Evolutionary conservation across 1,140 invertebrate genomes (phyloP).

Genomic region (Saxidomus purpurata): DNA sequence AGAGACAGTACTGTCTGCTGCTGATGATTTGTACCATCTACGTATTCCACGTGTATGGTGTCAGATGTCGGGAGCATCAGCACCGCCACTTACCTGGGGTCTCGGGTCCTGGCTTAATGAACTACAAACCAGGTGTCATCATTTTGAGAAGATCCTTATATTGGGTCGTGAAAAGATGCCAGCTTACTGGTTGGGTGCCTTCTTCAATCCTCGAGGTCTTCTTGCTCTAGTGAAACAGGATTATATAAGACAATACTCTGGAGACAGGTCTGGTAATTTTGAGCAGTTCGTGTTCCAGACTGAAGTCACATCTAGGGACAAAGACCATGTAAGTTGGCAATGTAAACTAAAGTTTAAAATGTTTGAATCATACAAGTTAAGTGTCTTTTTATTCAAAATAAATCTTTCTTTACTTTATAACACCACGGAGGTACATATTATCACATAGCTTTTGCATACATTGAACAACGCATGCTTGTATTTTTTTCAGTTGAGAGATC

Average conservation of each 20-base stretch:
- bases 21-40: slow-evolving; percentile 84
- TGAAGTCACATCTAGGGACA: slow-evolving; percentile 85
- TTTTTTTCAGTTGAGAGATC: slow-evolving; percentile 83
- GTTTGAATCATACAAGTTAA: no score
- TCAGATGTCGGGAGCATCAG: slow-evolving; percentile 80
- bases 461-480: no score
- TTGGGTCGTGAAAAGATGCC: slow-evolving; percentile 85
- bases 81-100: slow-evolving; percentile 81
- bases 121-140: slow-evolving; percentile 81
- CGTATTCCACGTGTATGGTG: slow-evolving; percentile 84
- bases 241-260: slow-evolving; percentile 76
- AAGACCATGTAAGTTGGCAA: slow-evolving; percentile 87
- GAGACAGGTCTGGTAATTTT: slow-evolving; percentile 83
- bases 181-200: slow-evolving; percentile 85
- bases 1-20: slow-evolving; percentile 80
- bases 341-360: no score
- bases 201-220: slow-evolving; percentile 84
- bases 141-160: slow-evolving; percentile 84
- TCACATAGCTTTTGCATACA: no score
- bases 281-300: slow-evolving; percentile 85
- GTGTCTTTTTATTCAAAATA: no score
- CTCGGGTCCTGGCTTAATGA: slow-evolving; percentile 84
- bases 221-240: slow-evolving; percentile 85
- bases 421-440: no score
- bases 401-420: no score